A percentile compares a stretch with the other conserved stretches of the same genome.
phyloP scores from a whole-genome alignment of 1,140 invertebrate genomes.

The Phymastichus coffea region DNA sequence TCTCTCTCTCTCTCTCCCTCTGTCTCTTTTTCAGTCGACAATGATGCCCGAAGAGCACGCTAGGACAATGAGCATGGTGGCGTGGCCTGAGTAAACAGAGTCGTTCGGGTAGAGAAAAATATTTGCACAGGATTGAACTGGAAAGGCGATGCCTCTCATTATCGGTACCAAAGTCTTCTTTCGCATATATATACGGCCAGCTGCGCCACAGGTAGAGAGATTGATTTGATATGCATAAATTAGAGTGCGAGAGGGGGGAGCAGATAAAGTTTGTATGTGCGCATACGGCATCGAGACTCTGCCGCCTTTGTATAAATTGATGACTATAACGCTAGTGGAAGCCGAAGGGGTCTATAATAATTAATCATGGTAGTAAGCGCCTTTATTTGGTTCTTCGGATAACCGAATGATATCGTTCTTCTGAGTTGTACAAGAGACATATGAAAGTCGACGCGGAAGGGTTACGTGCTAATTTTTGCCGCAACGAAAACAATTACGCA shows the following conservation, averaged over 20 bases:
- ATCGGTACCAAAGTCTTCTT: constrained; percentile 4
- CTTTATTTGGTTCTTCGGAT: too few species aligned
- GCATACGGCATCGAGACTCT: neutral
- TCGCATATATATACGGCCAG: neutral
- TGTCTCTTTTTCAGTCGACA: too few species aligned
- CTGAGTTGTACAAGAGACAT: too few species aligned
- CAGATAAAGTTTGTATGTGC: constrained; percentile 39
- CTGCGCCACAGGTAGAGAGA: constrained; percentile 33
- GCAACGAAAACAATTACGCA: too few species aligned
- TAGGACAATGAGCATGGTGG: too few species aligned
- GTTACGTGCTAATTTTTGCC: too few species aligned
- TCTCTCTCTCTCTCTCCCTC: too few species aligned
- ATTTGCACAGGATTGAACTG: constrained; percentile 25
- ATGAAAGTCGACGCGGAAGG: too few species aligned
- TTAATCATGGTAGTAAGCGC: constrained; percentile 50
- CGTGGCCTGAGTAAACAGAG: constrained; percentile 30
- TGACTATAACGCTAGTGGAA: constrained; percentile 38
- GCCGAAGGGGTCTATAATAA: constrained; percentile 51
- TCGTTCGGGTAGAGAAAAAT: constrained; percentile 26
- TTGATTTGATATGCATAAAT: constrained; percentile 54
- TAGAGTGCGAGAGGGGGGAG: constrained; percentile 38
- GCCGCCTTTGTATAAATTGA: constrained; percentile 43
- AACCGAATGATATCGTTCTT: too few species aligned
- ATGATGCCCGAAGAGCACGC: constrained; percentile 6
- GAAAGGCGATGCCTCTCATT: constrained; percentile 16